These are phyloP conservation scores for Galagoides demidoff DNA, from an alignment of 2,797 vertebrate species.

Conservation along the genomic window DNA sequence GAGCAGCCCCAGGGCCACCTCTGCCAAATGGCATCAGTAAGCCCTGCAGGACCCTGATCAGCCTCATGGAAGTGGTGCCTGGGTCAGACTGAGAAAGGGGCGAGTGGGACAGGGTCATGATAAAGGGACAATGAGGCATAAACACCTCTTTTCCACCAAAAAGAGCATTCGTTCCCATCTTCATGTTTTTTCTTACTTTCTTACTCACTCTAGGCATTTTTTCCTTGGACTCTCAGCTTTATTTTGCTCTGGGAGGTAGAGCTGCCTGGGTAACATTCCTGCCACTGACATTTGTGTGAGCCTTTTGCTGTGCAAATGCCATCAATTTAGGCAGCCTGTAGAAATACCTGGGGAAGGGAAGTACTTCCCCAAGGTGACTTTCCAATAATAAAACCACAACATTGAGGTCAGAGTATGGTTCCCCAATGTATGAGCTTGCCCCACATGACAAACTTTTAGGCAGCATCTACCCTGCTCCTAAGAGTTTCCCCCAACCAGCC, in stretches of 20 bases:
- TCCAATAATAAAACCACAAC: slow-evolving; percentile 92
- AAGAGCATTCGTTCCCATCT: not conserved
- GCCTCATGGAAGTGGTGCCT: slow-evolving; percentile 91
- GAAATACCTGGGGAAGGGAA: slow-evolving; percentile 91
- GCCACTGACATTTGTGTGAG: slow-evolving; percentile 92
- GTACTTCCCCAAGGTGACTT: slow-evolving; percentile 92
- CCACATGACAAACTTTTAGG: slow-evolving; percentile 93
- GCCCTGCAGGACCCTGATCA: slow-evolving; percentile 91
- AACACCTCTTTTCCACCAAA: not conserved
- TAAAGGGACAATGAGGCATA: no score
- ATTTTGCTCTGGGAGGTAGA: slow-evolving; percentile 87
- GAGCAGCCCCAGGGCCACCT: slow-evolving; percentile 92
- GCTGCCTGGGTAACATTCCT: slow-evolving; percentile 94
- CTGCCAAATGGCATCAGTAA: slow-evolving; percentile 92
- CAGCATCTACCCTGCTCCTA: slow-evolving; percentile 93
- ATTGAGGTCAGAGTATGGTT: slow-evolving; percentile 94
- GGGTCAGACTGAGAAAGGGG: fast-evolving
- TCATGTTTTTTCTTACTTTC: not conserved
- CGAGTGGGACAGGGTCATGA: not conserved
- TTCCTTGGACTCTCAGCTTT: not conserved
- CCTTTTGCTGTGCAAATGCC: slow-evolving; percentile 92
- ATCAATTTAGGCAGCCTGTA: slow-evolving; percentile 93
- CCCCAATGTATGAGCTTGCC: slow-evolving; percentile 92
- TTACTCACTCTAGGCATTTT: not conserved
- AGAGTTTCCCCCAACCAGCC: not conserved